Evolutionary conservation across 2,888 invertebrate species (phyloP), one percentile per base, ranked within the genome.

Genomic region (Ophioninae sp.): DNA sequence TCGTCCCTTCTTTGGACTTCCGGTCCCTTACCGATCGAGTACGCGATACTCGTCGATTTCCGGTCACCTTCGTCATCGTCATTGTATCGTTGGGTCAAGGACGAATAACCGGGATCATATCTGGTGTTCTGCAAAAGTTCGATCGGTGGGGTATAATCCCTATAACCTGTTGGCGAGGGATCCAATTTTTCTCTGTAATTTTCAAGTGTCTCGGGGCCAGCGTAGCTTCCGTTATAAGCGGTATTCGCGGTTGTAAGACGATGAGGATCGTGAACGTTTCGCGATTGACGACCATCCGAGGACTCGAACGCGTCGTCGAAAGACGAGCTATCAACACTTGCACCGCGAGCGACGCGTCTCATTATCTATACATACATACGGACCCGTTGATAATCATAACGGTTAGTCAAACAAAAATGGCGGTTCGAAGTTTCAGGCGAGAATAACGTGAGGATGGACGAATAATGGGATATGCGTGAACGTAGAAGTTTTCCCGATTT

Each of bases 141-240:
- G 0, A 95, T 94, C 0, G 97, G 96, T 2, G 96, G 96, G 85
- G 95, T 95, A 93, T 97, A 97, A 90, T 96, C 96, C 17, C 96
- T 94, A 93, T 97, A 97, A 6, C 97, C 97, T 23, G 96, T 97
- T 6, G 96, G 96, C 5, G 96, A 96, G 17, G 96, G 96, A 2
- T 82, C 71, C 56, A 82, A 56, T 39, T 73, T 82, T 72, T 79
- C 82, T 17, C 72, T 13, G 10, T 41, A 20, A 67, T 79, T 39
- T 1, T 79, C 78, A 9, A 69, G 51, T 2, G 22, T 56, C 13
- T 69, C 56, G 20, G 41, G 69, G 51, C 61, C 69, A 41, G 22
- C 23, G 59, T 17, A 59, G 51, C 22, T 63, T 13, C 44, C 44
- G 44, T 44, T 44, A 44, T 44, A 44, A 44, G 64, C 39, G 9